Evolutionary conservation across 2,113 vertebrate species (phyloP).

Genomic region (Diphyllodes magnificus): DNA sequence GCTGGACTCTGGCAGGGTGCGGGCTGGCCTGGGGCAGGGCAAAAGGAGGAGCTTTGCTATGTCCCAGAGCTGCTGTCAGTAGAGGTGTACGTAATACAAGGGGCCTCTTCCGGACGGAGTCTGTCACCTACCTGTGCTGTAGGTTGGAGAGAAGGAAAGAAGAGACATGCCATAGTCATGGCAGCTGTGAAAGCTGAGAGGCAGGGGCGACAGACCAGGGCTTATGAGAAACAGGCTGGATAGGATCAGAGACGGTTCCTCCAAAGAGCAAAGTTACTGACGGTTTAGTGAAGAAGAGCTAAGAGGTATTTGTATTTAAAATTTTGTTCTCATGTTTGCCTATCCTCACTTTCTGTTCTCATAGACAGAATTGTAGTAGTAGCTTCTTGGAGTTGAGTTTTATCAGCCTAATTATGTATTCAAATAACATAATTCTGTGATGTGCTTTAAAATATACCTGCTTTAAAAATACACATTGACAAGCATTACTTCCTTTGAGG

Average conservation of each 20-base stretch:
- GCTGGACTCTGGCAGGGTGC: not conserved
- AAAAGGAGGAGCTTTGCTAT: slow-evolving; percentile 22
- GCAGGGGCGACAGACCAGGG: not conserved
- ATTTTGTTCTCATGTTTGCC: not conserved
- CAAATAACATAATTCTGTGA: not conserved
- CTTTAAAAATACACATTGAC: not conserved
- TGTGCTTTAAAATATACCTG: not conserved
- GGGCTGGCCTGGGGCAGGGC: not conserved
- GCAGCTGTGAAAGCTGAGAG: not conserved
- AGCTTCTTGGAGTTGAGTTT: not conserved
- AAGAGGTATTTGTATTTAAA: slow-evolving; percentile 33
- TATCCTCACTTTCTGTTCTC: not conserved
- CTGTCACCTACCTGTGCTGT: not conserved
- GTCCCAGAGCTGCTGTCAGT: not conserved
- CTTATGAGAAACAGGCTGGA: not conserved
- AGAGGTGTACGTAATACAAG: accelerated
- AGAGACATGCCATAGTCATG: not conserved
- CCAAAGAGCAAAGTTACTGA: not conserved
- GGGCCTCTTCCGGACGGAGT: not conserved
- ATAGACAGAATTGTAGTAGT: not conserved
- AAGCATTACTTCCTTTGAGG: not conserved
- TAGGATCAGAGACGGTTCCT: not conserved
- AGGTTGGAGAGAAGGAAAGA: not conserved
- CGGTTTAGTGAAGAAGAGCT: not conserved
- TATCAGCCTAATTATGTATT: not conserved